Evolutionary conservation across 2,113 vertebrate species (phyloP).

Genomic region (Pelecanoides urinatrix): DNA sequence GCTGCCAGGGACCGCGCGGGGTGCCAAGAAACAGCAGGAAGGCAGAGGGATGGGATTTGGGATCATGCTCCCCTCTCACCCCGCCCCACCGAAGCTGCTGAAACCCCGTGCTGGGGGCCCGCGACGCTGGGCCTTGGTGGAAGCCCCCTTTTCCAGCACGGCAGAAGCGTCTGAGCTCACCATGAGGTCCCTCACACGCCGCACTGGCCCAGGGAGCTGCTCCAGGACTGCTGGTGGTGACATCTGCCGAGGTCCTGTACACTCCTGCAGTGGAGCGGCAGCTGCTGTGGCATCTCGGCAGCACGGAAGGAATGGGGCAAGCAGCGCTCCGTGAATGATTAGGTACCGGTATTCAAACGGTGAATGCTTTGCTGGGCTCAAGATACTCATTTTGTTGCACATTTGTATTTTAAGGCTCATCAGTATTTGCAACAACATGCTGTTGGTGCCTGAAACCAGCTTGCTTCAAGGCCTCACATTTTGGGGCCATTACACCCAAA

Average conservation of each 20-base stretch:
- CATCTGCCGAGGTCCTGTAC: rapidly evolving
- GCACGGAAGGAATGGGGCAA: rapidly evolving
- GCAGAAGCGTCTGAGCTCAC: no score
- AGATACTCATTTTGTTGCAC: neutral
- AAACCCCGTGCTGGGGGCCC: neutral
- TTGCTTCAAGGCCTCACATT: neutral
- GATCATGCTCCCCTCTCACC: rapidly evolving
- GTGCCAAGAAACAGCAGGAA: rapidly evolving
- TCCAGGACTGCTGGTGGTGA: neutral
- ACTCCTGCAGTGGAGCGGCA: neutral
- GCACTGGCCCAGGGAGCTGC: neutral
- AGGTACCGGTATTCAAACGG: rapidly evolving
- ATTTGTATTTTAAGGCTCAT: neutral
- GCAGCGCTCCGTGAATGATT: neutral
- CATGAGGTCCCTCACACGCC: rapidly evolving
- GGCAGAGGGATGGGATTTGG: neutral
- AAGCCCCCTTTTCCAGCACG: neutral
- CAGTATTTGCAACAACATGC: neutral
- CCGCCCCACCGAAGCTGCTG: neutral
- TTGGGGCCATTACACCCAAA: neutral
- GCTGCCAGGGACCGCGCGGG: neutral
- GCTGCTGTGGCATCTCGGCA: neutral
- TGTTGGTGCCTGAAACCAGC: neutral
- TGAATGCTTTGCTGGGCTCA: neutral
- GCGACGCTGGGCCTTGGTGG: neutral